Evolutionary conservation across 2,797 vertebrate genomes (phyloP), one percentile per base, ranked within the genome.

Genomic region (Sardinella longiceps): DNA sequence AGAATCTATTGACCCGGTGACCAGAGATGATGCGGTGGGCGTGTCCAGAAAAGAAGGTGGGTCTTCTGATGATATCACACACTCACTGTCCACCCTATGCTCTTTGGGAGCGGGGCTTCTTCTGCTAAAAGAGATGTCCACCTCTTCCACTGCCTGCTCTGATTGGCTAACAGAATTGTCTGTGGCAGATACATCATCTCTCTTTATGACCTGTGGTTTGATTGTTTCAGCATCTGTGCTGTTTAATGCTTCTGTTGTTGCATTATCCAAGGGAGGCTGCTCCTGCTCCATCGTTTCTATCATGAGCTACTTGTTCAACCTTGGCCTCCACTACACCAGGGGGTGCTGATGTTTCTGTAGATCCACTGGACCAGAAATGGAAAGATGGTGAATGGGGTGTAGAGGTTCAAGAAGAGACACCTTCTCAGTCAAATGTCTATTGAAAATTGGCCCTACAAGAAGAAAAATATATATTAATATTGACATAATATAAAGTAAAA

Each of bases 71-170:
- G 81, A 51, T 18, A 74, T 74, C 66, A 74, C 66, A 74, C 66
- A 74, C 30, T 74, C 66, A 5, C 30, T 15, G 30, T 74, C 66
- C 14, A 37, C 14, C 37, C 12, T 33, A 5, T 74, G 66, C 3
- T 77, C 3, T 9, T 81, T 48, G 4, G 25, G 5, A 4, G 89
- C 88, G 5, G 92, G 90, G 80, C 85, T 60, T 80, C 96, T 92
- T 84, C 96, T 96, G 0, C 98, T 97, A 37, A 97, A 96, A 85
- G 98, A 90, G 89, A 98, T 98, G 87, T 98, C 97, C 0, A 97
- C 98, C 90, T 98, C 97, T 58, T 97, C 94, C 83, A 97, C 96
- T 58, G 90, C 94, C 56, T 60, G 25, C 14, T 39, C 66, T 74
- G 66, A 74, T 37, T 56, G 53, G 53, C 18, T 5, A 0, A 56